A percentile compares a stretch with the other conserved stretches of the same genome.
Evolutionary conservation across 2,113 vertebrate species (phyloP).

Genomic region (Lasiurus borealis): DNA sequence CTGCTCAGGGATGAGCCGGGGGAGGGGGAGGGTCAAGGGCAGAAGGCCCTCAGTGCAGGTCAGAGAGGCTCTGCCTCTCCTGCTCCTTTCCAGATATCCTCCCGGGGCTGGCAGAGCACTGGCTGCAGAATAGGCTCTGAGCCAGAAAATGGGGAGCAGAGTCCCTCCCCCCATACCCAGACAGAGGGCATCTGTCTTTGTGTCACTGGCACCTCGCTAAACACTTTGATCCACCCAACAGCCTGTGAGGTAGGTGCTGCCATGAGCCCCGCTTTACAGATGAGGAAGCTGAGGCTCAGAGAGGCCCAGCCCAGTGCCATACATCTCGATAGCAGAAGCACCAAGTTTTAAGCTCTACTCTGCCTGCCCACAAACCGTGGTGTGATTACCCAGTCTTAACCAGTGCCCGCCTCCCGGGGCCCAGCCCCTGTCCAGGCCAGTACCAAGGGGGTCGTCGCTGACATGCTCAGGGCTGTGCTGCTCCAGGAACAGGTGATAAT

Average conservation of each 20-base stretch:
- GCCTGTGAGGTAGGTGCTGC: background rate
- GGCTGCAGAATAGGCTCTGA: background rate
- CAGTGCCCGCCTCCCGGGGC: accelerated
- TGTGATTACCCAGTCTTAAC: background rate
- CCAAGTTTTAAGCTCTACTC: background rate
- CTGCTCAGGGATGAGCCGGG: constrained; percentile 80
- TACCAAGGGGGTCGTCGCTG: constrained; percentile 86
- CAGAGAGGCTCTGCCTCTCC: background rate
- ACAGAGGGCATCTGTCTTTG: background rate
- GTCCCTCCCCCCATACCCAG: background rate
- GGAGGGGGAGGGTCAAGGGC: constrained; percentile 13
- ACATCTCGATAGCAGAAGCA: background rate
- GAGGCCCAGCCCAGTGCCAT: too few species aligned
- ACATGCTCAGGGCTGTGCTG: constrained; percentile 83
- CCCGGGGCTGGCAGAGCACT: background rate
- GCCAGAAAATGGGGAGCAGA: background rate
- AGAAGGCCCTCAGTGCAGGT: background rate
- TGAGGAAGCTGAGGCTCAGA: background rate
- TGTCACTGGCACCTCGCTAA: background rate
- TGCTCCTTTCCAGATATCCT: background rate
- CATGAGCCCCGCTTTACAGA: background rate
- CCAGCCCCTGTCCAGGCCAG: background rate
- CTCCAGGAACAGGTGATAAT: constrained; percentile 89
- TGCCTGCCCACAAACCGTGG: background rate
- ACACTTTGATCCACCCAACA: background rate